Evolutionary conservation across 2,888 invertebrate species (phyloP).

Genomic region (Bellardia pandia): DNA sequence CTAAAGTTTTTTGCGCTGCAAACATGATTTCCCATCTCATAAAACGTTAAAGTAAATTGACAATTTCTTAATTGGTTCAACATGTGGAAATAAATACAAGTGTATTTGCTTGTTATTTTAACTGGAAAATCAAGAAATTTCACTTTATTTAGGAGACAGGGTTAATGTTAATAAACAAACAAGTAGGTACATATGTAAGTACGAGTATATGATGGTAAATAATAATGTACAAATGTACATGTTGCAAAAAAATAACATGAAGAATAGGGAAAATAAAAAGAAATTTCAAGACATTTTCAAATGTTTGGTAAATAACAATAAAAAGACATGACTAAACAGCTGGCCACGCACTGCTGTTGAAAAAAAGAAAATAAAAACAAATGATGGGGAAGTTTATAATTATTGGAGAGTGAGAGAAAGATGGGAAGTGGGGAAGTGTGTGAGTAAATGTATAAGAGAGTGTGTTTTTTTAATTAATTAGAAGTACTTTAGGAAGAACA

Average conservation of each 20-base stretch:
- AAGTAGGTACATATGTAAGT: not conserved
- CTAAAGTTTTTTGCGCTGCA: too few relatives aligned
- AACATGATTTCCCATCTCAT: not conserved
- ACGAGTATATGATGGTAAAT: not conserved
- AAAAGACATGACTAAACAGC: not conserved
- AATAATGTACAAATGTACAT: not conserved
- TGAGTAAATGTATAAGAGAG: not conserved
- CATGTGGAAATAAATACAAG: not conserved
- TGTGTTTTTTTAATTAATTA: not conserved
- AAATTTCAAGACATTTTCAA: not conserved
- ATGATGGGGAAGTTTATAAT: not conserved
- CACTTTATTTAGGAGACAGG: slow-evolving; percentile 57
- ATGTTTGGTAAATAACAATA: not conserved
- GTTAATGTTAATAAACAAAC: slow-evolving; percentile 55
- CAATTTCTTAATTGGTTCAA: slow-evolving; percentile 20
- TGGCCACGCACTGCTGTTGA: not conserved
- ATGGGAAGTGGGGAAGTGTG: not conserved
- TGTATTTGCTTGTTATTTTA: not conserved
- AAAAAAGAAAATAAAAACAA: not conserved
- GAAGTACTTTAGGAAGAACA: too few relatives aligned
- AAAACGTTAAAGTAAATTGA: not conserved
- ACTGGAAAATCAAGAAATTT: slow-evolving; percentile 60
- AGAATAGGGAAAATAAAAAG: not conserved
- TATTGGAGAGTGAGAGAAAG: too few relatives aligned
- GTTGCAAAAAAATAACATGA: not conserved